A percentile compares a stretch with the other conserved stretches of the same genome.
Evolutionary conservation across 2,888 invertebrate genomes (phyloP).

Genomic region (Acanthoscelides obtectus): DNA sequence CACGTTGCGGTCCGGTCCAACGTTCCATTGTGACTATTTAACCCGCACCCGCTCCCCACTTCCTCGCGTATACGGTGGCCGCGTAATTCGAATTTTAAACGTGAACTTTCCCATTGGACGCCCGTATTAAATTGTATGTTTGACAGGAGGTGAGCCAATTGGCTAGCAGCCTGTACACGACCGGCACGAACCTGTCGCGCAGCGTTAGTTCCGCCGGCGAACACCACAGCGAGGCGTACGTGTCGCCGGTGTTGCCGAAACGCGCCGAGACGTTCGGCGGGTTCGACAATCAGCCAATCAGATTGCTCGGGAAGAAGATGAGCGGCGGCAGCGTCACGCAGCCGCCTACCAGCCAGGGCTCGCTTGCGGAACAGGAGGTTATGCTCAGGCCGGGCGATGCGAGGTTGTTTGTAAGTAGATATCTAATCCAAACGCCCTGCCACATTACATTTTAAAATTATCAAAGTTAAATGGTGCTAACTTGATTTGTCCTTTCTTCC

Average conservation of each 20-base stretch:
- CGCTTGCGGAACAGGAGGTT: slow-evolving; percentile 29
- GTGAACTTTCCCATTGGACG: too few species aligned
- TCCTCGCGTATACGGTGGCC: too few species aligned
- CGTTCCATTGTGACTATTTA: too few species aligned
- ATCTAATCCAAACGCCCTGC: too few species aligned
- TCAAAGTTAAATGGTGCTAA: too few species aligned
- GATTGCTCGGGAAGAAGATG: slow-evolving; percentile 41
- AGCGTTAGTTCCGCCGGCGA: slow-evolving; percentile 94
- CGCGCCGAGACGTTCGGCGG: slow-evolving; percentile 96
- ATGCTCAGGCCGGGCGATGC: slow-evolving; percentile 45
- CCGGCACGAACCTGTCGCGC: slow-evolving; percentile 75
- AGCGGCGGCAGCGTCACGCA: slow-evolving; percentile 35
- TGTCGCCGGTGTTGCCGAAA: slow-evolving; percentile 82
- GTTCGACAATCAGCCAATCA: slow-evolving; percentile 63
- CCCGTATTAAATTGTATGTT: slow-evolving; percentile 7
- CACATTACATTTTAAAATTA: too few species aligned
- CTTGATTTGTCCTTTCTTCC: too few species aligned
- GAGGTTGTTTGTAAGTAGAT: slow-evolving; percentile 43
- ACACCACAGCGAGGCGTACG: slow-evolving; percentile 79
- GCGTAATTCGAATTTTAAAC: slow-evolving; percentile 8
- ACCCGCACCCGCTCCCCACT: too few species aligned
- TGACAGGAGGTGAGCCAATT: slow-evolving; percentile 67
- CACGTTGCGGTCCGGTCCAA: too few species aligned
- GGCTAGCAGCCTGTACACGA: slow-evolving; percentile 67
- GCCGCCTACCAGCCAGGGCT: slow-evolving; percentile 34